These are phyloP conservation scores for Lepus americanus DNA, from an alignment of 2,113 vertebrate genomes.

Conservation along the genomic window DNA sequence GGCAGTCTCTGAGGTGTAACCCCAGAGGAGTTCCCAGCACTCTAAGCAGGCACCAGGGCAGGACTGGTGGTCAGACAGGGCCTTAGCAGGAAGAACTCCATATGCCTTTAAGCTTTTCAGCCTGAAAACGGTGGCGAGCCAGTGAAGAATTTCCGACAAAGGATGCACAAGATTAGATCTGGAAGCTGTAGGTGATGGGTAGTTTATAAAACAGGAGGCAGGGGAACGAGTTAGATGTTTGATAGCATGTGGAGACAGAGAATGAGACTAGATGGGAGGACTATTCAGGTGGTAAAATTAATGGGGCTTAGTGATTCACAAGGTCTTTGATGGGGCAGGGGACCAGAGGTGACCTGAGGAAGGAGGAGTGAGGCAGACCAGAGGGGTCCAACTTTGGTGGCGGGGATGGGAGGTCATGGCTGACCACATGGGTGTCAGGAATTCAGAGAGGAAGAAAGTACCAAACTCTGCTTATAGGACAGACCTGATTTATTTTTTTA, in stretches of 20 bases:
- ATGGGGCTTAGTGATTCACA: neutral
- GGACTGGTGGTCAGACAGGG: neutral
- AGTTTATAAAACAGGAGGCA: neutral
- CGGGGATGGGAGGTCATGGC: neutral
- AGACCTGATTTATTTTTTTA: too few relatives aligned
- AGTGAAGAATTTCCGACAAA: conserved; percentile 17
- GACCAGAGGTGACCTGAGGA: neutral
- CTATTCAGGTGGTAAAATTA: neutral
- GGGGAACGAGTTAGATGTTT: neutral
- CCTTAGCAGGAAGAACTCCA: neutral
- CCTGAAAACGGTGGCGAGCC: neutral
- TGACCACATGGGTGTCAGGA: neutral
- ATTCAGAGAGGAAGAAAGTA: neutral
- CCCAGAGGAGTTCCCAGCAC: neutral
- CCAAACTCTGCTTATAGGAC: neutral
- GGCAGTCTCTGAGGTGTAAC: neutral
- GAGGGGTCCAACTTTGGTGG: neutral
- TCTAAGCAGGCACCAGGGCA: neutral
- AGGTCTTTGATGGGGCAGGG: neutral
- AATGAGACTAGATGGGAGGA: neutral
- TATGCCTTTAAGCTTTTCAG: conserved; percentile 5
- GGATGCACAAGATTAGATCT: neutral
- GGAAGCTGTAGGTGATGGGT: neutral
- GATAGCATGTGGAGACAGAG: neutral
- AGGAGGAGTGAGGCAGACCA: neutral